These are phyloP conservation scores for Colossoma macropomum DNA, from an alignment of 2,113 vertebrate genomes.

Conservation along the genomic window DNA sequence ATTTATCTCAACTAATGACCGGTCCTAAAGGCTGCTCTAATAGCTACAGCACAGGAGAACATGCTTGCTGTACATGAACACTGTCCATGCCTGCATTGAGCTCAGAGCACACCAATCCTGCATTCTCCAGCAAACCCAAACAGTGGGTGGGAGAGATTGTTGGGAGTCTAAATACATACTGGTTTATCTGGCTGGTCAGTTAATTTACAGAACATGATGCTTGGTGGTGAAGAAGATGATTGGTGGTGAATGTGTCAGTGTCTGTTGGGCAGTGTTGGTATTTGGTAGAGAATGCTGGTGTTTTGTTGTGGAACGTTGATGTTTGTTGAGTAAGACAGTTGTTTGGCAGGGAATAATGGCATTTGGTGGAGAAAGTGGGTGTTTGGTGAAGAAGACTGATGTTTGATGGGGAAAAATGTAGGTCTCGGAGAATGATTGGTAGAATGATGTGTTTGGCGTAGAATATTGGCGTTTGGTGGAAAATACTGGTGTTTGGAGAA, in stretches of 20 bases:
- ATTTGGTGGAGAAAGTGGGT: no score
- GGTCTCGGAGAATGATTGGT: no score
- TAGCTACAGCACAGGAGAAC: background rate
- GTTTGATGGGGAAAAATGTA: background rate
- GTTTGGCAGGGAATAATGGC: no score
- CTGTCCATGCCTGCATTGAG: background rate
- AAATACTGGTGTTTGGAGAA: background rate
- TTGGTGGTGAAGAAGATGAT: background rate
- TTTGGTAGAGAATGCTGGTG: no score
- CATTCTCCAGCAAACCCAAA: background rate
- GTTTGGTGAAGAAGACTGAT: background rate
- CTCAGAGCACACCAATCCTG: background rate
- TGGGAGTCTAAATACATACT: background rate
- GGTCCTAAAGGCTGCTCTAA: conserved; percentile 18
- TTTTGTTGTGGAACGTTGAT: no score
- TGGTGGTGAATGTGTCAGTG: no score
- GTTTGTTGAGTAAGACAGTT: no score
- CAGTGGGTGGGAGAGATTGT: background rate
- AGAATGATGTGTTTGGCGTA: no score
- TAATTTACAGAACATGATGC: background rate
- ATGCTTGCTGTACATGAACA: background rate
- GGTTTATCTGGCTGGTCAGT: background rate
- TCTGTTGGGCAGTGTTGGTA: no score
- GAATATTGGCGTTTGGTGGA: background rate
- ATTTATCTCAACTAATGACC: conserved; percentile 43